Evolutionary conservation across 2,888 invertebrate genomes (phyloP).

Genomic region (Anoplius nigerrimus): DNA sequence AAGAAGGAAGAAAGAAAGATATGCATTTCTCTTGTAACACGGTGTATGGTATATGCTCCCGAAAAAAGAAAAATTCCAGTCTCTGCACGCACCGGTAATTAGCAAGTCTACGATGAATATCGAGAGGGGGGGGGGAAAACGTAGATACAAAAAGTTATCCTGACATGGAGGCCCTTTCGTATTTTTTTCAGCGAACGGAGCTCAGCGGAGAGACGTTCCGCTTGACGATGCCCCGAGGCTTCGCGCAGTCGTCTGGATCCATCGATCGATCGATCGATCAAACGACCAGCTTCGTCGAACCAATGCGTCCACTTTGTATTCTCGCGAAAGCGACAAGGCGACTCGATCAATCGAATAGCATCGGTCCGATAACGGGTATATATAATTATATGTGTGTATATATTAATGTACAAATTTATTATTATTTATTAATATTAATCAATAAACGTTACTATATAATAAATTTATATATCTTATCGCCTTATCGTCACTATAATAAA

Average conservation of each 20-base stretch:
- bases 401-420: slow-evolving; percentile 49
- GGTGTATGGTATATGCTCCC: slow-evolving; percentile 40
- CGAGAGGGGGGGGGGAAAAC: slow-evolving; percentile 8
- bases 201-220: slow-evolving; percentile 19
- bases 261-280: neutral
- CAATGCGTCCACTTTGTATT: neutral
- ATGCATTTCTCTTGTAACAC: slow-evolving; percentile 55
- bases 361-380: slow-evolving; percentile 34
- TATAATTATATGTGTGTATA: slow-evolving; percentile 37
- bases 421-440: slow-evolving; percentile 50
- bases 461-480: slow-evolving; percentile 53
- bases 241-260: slow-evolving; percentile 1
- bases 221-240: neutral
- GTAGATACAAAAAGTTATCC: slow-evolving; percentile 17
- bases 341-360: slow-evolving; percentile 45
- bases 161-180: slow-evolving; percentile 15
- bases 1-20: slow-evolving; percentile 39
- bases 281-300: neutral
- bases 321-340: slow-evolving; percentile 1
- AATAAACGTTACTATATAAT: slow-evolving; percentile 54
- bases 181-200: neutral
- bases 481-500: slow-evolving; percentile 53
- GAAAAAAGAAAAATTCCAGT: slow-evolving; percentile 27
- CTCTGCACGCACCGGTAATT: slow-evolving; percentile 36
- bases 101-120: slow-evolving; percentile 17